Conservation (phyloP, 1,140 invertebrate genomes). For the Manduca sexta region DNA sequence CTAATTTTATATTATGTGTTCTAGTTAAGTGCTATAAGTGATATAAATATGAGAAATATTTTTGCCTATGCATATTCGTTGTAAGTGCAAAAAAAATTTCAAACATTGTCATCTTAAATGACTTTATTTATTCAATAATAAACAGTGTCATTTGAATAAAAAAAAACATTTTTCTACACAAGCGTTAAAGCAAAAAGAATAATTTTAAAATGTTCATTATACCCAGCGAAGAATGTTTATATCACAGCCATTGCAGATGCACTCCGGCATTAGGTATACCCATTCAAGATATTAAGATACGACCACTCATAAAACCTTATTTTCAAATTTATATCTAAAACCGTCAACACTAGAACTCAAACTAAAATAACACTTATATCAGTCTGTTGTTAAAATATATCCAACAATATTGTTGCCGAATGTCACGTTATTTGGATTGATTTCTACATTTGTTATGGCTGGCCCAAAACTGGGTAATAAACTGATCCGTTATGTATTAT, state of each 20-base stretch:
- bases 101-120: too few relatives aligned
- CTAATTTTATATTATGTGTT: too few relatives aligned
- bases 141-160: too few relatives aligned
- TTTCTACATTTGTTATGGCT: constrained; percentile 29
- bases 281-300: not conserved
- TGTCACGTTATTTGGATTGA: constrained; percentile 46
- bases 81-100: too few relatives aligned
- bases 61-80: too few relatives aligned
- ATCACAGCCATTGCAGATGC: constrained; percentile 61
- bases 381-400: constrained; percentile 12
- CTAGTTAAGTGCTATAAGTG: too few relatives aligned
- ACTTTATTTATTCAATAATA: too few relatives aligned
- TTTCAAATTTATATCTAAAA: not conserved
- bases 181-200: too few relatives aligned
- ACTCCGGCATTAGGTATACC: constrained; percentile 56
- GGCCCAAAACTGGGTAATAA: constrained; percentile 5
- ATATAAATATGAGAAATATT: too few relatives aligned
- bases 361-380: constrained; percentile 18
- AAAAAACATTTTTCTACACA: too few relatives aligned
- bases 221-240: constrained; percentile 56
- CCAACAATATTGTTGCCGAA: constrained; percentile 19
- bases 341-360: constrained; percentile 15
- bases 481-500: constrained; percentile 4
- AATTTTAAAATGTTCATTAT: constrained; percentile 15
- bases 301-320: not conserved